A percentile compares a stretch with the other conserved stretches of the same genome.
phyloP scores from a whole-genome alignment of 2,113 vertebrate species.

The Sitta europaea region DNA sequence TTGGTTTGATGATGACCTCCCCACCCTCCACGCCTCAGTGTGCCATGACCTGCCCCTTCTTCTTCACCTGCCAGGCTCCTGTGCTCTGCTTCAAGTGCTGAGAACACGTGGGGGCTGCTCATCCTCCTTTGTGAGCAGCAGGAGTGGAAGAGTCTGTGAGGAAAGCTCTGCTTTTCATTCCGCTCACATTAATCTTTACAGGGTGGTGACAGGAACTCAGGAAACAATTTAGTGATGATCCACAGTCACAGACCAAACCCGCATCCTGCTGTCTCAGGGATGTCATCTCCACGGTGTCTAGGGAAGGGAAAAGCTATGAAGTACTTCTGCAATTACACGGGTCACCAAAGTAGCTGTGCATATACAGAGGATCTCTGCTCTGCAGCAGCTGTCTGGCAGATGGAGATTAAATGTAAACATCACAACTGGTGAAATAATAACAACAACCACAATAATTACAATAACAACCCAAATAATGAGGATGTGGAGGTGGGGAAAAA shows the following conservation, averaged over 20 bases:
- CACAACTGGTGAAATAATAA: not conserved
- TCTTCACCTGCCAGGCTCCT: not conserved
- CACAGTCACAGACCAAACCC: not conserved
- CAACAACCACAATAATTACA: not conserved
- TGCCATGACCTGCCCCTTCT: not conserved
- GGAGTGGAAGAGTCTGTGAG: not conserved
- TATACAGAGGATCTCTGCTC: not conserved
- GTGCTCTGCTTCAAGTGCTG: not conserved
- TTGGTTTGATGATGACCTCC: not conserved
- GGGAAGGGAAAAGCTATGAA: not conserved
- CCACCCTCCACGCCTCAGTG: fast-evolving
- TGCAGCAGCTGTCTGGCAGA: not conserved
- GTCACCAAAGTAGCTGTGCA: not conserved
- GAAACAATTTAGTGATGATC: not conserved
- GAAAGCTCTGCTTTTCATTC: not conserved
- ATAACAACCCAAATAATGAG: not conserved
- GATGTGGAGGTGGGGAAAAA: not conserved
- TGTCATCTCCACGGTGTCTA: not conserved
- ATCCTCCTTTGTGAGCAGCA: not conserved
- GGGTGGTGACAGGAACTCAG: not conserved
- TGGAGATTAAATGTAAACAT: not conserved
- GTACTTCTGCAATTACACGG: not conserved
- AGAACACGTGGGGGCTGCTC: not conserved
- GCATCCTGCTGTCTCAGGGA: not conserved
- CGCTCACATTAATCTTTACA: not conserved